Evolutionary conservation across 1,140 invertebrate genomes (phyloP).

Genomic region (Pseudomyrmex concolor): DNA sequence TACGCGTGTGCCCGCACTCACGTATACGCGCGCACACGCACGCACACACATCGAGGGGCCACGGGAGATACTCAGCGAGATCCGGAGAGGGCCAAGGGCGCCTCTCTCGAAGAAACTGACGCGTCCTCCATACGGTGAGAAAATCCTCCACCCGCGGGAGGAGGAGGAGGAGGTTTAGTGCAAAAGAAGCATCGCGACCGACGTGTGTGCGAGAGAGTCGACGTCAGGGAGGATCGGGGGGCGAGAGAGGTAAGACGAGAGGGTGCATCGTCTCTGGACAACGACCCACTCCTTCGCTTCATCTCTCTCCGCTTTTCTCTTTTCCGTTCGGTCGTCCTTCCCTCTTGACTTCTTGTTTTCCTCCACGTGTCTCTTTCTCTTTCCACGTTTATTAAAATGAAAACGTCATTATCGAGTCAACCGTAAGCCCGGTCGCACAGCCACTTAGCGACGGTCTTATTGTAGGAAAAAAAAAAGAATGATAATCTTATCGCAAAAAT

Average conservation of each 20-base stretch:
- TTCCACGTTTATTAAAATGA: constrained; percentile 76
- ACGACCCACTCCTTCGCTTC: constrained; percentile 47
- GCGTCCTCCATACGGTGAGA: constrained; percentile 50
- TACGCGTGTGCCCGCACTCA: constrained; percentile 26
- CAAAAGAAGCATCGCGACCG: constrained; percentile 38
- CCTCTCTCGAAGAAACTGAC: constrained; percentile 55
- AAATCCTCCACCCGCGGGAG: constrained; percentile 43
- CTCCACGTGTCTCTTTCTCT: constrained; percentile 29
- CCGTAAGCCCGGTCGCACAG: constrained; percentile 72
- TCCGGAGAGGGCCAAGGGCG: constrained; percentile 63
- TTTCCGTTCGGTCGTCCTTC: constrained; percentile 26
- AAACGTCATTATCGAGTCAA: constrained; percentile 75
- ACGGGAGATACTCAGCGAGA: constrained; percentile 23
- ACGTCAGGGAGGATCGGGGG: neutral
- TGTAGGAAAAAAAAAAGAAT: no score
- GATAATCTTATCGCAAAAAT: no score
- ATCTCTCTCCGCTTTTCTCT: constrained; percentile 55
- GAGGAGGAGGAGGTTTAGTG: constrained; percentile 44
- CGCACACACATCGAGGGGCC: constrained; percentile 7
- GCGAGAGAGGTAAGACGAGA: constrained; percentile 40
- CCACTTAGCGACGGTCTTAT: constrained; percentile 73
- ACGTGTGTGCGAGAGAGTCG: neutral
- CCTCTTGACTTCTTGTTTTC: constrained; percentile 13
- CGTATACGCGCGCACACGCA: neutral
- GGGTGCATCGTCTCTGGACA: constrained; percentile 58